phyloP scores from a whole-genome alignment of 2,888 invertebrate species.

The Dryococelus australis region DNA sequence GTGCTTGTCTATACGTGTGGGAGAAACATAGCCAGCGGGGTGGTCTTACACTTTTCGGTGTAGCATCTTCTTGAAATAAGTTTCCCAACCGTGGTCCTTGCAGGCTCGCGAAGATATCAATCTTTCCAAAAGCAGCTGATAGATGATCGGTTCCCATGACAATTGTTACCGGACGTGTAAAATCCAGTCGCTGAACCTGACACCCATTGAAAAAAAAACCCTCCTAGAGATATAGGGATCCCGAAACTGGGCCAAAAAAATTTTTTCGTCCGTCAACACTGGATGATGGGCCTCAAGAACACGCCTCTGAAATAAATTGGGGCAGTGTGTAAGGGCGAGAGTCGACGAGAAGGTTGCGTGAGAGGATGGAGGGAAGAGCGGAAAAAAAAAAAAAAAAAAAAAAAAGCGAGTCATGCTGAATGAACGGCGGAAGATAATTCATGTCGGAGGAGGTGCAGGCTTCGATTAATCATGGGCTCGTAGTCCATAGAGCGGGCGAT shows the following conservation, averaged over 20 bases:
- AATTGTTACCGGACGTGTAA: not conserved
- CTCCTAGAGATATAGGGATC: not conserved
- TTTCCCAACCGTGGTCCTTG: not conserved
- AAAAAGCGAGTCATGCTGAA: not conserved
- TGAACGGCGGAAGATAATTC: constrained; percentile 26
- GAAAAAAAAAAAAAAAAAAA: not conserved
- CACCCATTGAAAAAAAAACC: not conserved
- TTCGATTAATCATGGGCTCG: constrained; percentile 6
- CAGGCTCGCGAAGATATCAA: not conserved
- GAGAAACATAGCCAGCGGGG: too few relatives aligned
- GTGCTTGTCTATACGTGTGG: too few relatives aligned
- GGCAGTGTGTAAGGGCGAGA: not conserved
- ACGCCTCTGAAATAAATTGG: not conserved
- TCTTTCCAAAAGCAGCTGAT: not conserved
- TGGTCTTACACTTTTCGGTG: too few relatives aligned
- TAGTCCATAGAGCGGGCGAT: constrained; percentile 10
- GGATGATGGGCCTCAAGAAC: not conserved
- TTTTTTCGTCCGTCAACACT: not conserved
- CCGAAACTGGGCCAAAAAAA: not conserved
- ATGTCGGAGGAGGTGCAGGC: not conserved
- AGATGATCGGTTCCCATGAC: not conserved
- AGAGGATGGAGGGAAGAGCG: not conserved
- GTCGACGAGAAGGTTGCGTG: too few relatives aligned
- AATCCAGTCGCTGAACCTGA: not conserved
- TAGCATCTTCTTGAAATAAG: not conserved